Conservation (phyloP, 2,113 vertebrate species). For the Otis tarda region DNA sequence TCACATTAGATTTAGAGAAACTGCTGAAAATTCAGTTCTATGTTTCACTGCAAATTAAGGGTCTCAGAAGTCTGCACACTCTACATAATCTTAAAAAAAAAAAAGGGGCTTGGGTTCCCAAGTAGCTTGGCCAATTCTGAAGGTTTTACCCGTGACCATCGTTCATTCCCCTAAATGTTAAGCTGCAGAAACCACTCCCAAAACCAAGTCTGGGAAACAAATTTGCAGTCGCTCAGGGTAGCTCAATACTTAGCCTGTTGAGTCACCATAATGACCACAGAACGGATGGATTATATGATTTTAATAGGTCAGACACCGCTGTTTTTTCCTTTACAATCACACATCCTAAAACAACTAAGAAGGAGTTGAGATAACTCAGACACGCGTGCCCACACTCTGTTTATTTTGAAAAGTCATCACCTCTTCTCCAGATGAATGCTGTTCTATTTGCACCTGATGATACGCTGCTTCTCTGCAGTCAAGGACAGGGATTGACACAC, state of each 20-base stretch:
- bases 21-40: slow-evolving; percentile 6
- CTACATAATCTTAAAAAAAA: not conserved
- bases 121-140: slow-evolving; percentile 12
- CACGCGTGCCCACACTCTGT: not conserved
- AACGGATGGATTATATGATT: slow-evolving; percentile 40
- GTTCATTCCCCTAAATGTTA: slow-evolving; percentile 27
- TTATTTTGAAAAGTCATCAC: slow-evolving; percentile 23
- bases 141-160: not conserved
- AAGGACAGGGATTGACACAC: not conserved
- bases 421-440: not conserved
- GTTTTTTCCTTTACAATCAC: slow-evolving; percentile 50
- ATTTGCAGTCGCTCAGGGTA: slow-evolving; percentile 16
- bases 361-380: slow-evolving; percentile 30
- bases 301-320: not conserved
- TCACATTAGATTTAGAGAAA: not conserved
- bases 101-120: not conserved
- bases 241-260: slow-evolving; percentile 28
- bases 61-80: not conserved
- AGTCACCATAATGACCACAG: slow-evolving; percentile 54
- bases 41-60: not conserved
- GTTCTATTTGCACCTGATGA: slow-evolving; percentile 28
- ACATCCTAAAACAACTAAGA: slow-evolving; percentile 39
- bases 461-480: not conserved
- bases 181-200: slow-evolving; percentile 58
- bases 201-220: slow-evolving; percentile 65